Percentiles rank a stretch among this genome's conserved stretches.
phyloP scores from a whole-genome alignment of 2,113 vertebrate species.

The Carassius carassius region DNA sequence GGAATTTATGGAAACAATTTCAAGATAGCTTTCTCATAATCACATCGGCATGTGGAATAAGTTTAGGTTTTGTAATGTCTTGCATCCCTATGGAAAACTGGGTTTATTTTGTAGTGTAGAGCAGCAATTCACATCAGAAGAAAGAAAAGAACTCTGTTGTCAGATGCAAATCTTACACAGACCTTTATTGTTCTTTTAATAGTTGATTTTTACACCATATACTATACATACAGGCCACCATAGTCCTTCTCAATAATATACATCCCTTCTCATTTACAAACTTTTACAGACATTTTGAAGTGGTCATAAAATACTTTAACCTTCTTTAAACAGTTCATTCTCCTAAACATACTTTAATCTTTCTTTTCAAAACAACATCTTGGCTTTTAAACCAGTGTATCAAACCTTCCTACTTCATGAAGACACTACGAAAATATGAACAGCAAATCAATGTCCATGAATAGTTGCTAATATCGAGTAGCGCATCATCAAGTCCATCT shows the following conservation, averaged over 20 bases:
- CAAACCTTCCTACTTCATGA: slow-evolving; percentile 45
- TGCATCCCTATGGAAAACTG: not conserved
- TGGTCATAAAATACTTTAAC: slow-evolving; percentile 55
- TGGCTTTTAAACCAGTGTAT: slow-evolving; percentile 53
- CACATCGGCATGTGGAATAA: not conserved
- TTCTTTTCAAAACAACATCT: slow-evolving; percentile 31
- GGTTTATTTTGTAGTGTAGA: not conserved
- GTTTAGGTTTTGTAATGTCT: not conserved
- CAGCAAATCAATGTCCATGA: slow-evolving; percentile 7
- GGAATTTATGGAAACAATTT: slow-evolving; percentile 18
- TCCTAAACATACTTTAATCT: slow-evolving; percentile 61
- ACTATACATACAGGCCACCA: slow-evolving; percentile 60
- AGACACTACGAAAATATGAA: slow-evolving; percentile 47
- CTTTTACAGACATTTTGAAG: slow-evolving; percentile 32
- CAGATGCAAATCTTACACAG: slow-evolving; percentile 75
- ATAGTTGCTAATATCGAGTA: slow-evolving; percentile 4
- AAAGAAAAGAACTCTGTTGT: slow-evolving; percentile 44
- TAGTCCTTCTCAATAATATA: slow-evolving; percentile 48
- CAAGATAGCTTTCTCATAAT: slow-evolving; percentile 1
- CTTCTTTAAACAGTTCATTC: slow-evolving; percentile 43
- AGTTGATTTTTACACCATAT: slow-evolving; percentile 62
- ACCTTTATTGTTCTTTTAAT: slow-evolving; percentile 75
- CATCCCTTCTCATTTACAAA: slow-evolving; percentile 40
- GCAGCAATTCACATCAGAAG: not conserved
- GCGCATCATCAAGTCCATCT: slow-evolving; percentile 41